Conservation (phyloP, 1,140 invertebrate genomes). For the Bombus balteatus region DNA sequence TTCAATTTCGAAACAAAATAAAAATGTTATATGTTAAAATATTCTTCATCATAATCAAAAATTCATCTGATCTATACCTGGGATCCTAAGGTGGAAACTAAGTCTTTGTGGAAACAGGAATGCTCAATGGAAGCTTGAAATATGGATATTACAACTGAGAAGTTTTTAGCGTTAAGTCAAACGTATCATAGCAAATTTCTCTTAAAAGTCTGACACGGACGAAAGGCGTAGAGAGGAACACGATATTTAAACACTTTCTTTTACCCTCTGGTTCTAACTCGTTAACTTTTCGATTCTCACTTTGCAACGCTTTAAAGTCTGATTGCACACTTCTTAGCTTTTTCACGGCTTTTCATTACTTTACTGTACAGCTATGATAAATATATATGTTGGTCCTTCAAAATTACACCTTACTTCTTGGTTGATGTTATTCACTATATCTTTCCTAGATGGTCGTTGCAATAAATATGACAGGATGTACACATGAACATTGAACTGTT, state of each 20-base stretch:
- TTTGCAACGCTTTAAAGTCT: not conserved
- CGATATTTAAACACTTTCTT: constrained; percentile 16
- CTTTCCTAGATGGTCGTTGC: too few species aligned
- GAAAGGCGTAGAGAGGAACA: too few species aligned
- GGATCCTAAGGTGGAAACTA: too few species aligned
- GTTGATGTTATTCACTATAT: too few species aligned
- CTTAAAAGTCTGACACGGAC: not conserved
- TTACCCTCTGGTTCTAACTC: not conserved
- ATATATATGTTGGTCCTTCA: not conserved
- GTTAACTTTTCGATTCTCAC: constrained; percentile 4
- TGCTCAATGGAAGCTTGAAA: not conserved
- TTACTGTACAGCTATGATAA: not conserved
- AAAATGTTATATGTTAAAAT: not conserved
- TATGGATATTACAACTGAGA: not conserved
- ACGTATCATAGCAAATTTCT: not conserved
- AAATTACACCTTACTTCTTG: too few species aligned
- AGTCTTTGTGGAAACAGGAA: too few species aligned
- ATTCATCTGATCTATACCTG: too few species aligned
- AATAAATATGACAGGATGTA: too few species aligned
- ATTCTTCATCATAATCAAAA: too few species aligned
- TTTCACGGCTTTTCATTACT: not conserved
- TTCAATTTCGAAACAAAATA: not conserved
- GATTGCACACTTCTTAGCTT: constrained; percentile 9
- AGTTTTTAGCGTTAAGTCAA: not conserved
- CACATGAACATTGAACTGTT: too few species aligned